A percentile compares a stretch with the other conserved stretches of the same genome.
phyloP scores from a whole-genome alignment of 2,888 invertebrate species.

The Synanthedon andrenaeformis region DNA sequence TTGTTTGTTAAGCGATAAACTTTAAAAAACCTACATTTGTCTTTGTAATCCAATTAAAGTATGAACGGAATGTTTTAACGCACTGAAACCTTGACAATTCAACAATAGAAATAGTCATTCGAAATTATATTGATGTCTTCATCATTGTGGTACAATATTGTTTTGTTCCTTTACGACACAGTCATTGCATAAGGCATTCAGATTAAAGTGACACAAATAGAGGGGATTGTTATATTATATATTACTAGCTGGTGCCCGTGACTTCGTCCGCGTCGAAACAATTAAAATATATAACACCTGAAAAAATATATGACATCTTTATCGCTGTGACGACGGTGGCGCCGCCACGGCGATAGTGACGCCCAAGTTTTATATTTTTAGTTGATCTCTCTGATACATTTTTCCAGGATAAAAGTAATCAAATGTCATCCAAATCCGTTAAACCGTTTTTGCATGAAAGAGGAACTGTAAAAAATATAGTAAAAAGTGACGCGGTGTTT shows the following conservation, averaged over 20 bases:
- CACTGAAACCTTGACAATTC: conserved; percentile 17
- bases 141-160: conserved; percentile 10
- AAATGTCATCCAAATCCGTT: too few relatives aligned
- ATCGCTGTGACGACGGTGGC: too few relatives aligned
- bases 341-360: too few relatives aligned
- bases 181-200: background rate
- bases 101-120: conserved; percentile 16
- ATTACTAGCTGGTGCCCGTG: too few relatives aligned
- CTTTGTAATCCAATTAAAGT: background rate
- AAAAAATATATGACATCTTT: too few relatives aligned
- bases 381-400: too few relatives aligned
- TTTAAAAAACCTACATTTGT: background rate
- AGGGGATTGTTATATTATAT: background rate
- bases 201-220: background rate
- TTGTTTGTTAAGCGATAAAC: background rate
- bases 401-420: too few relatives aligned
- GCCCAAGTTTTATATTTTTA: too few relatives aligned
- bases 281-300: too few relatives aligned
- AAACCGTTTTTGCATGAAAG: too few relatives aligned
- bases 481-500: background rate
- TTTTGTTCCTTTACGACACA: conserved; percentile 9
- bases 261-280: too few relatives aligned
- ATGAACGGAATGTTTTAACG: background rate
- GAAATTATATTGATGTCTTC: conserved; percentile 16
- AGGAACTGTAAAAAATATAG: too few relatives aligned